Percentiles rank a stretch among this genome's conserved stretches.
Conservation (phyloP, 2,113 vertebrate genomes). For the Poicephalus gulielmi region DNA sequence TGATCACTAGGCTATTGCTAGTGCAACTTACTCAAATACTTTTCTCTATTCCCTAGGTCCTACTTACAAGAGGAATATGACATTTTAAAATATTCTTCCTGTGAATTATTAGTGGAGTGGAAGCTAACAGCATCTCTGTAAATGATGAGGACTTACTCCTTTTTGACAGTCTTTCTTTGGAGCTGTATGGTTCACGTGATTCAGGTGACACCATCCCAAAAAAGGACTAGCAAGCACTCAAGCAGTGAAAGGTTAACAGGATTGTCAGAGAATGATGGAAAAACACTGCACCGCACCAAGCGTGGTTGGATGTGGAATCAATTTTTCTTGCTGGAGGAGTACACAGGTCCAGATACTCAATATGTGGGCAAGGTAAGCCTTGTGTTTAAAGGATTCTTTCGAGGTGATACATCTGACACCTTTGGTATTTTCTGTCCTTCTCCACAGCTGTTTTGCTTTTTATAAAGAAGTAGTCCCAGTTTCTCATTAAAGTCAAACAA, state of each 20-base stretch:
- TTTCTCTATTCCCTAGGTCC: constrained; percentile 27
- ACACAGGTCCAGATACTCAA: constrained; percentile 91
- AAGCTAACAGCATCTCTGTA: neutral
- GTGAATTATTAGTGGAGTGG: neutral
- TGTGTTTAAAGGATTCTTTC: neutral
- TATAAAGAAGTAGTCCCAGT: neutral
- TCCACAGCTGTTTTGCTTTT: neutral
- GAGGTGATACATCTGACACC: neutral
- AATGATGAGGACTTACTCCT: constrained; percentile 71
- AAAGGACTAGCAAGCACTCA: constrained; percentile 53
- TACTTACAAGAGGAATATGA: constrained; percentile 12
- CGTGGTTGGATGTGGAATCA: constrained; percentile 99
- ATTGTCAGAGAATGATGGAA: constrained; percentile 73
- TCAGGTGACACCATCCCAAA: constrained; percentile 35
- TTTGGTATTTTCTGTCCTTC: neutral
- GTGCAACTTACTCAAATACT: neutral
- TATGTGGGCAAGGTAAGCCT: constrained; percentile 96
- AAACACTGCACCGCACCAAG: constrained; percentile 87
- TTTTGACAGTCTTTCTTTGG: constrained; percentile 69
- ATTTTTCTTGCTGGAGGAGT: constrained; percentile 97
- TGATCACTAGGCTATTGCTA: neutral
- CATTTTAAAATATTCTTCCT: neutral
- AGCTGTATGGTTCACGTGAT: constrained; percentile 47
- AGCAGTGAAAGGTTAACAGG: constrained; percentile 59
- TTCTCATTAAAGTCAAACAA: neutral